Evolutionary conservation across 2,113 vertebrate species (phyloP).

Genomic region (Erinaceus europaeus): DNA sequence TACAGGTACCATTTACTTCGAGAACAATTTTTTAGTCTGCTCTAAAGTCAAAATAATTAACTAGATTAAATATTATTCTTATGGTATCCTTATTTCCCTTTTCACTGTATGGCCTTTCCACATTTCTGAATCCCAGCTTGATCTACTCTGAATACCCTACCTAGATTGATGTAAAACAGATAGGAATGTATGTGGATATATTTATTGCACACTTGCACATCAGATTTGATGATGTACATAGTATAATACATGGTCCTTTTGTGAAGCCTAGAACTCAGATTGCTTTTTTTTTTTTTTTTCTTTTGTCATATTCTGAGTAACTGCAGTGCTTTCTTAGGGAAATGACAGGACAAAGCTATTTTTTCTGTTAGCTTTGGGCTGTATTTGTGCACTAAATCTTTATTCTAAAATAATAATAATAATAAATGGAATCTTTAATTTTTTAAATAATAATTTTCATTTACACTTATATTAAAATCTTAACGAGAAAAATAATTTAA

Average conservation of each 20-base stretch:
- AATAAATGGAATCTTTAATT: slow-evolving; percentile 80
- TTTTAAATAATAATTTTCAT: slow-evolving; percentile 85
- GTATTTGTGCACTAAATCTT: slow-evolving; percentile 85
- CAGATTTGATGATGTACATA: slow-evolving; percentile 88
- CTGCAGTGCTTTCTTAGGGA: slow-evolving; percentile 78
- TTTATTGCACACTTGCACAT: slow-evolving; percentile 92
- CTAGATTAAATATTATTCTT: slow-evolving; percentile 72
- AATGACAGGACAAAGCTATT: slow-evolving; percentile 79
- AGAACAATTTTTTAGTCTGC: slow-evolving; percentile 80
- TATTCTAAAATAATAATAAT: slow-evolving; percentile 79
- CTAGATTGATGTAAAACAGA: slow-evolving; percentile 82
- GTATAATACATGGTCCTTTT: slow-evolving; percentile 81
- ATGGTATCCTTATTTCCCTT: slow-evolving; percentile 76
- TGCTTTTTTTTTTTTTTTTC: slow-evolving; percentile 58
- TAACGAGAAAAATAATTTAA: slow-evolving; percentile 80
- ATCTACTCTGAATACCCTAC: slow-evolving; percentile 82
- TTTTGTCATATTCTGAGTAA: slow-evolving; percentile 73
- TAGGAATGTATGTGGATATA: slow-evolving; percentile 88
- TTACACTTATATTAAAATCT: slow-evolving; percentile 84
- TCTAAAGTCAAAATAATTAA: slow-evolving; percentile 79
- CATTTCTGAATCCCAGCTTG: slow-evolving; percentile 85
- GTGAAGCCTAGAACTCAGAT: slow-evolving; percentile 82
- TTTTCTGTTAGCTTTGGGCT: slow-evolving; percentile 83
- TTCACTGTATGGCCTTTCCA: slow-evolving; percentile 82
- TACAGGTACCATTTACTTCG: slow-evolving; percentile 76